Percentiles rank a stretch among this genome's conserved stretches.
phyloP scores from a whole-genome alignment of 2,888 invertebrate species.

The Pinctada fucata region DNA sequence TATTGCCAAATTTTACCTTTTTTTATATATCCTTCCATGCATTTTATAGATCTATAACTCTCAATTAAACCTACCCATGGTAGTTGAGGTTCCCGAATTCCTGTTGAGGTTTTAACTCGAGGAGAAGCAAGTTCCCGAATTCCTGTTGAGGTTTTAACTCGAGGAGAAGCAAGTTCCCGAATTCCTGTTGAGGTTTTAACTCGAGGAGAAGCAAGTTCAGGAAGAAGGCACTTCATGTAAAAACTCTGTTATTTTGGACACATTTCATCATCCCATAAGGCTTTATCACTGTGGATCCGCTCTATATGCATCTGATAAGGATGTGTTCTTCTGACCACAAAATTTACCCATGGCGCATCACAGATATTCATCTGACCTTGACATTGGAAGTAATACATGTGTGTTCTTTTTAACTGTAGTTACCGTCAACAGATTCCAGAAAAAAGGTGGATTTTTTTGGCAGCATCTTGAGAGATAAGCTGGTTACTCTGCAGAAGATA shows the following conservation, averaged over 20 bases:
- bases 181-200: too few species aligned
- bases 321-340: constrained; percentile 32
- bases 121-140: too few species aligned
- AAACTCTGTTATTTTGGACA: constrained; percentile 30
- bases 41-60: too few species aligned
- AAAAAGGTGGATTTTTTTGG: constrained; percentile 32
- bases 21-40: too few species aligned
- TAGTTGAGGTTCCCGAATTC: neutral
- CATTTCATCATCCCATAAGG: constrained; percentile 23
- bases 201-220: neutral
- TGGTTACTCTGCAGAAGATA: constrained; percentile 33
- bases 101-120: too few species aligned
- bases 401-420: constrained; percentile 30
- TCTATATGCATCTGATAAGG: constrained; percentile 36
- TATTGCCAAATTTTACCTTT: too few species aligned
- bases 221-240: constrained; percentile 1
- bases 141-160: too few species aligned
- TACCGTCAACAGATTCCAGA: constrained; percentile 14
- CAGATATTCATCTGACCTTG: constrained; percentile 33
- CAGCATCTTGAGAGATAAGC: constrained; percentile 21
- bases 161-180: too few species aligned
- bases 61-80: constrained; percentile 13
- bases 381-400: constrained; percentile 36
- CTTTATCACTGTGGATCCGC: constrained; percentile 25
- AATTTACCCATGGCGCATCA: constrained; percentile 33